These are phyloP conservation scores for Antrozous pallidus DNA, from an alignment of 2,797 vertebrate genomes.

Conservation along the genomic window DNA sequence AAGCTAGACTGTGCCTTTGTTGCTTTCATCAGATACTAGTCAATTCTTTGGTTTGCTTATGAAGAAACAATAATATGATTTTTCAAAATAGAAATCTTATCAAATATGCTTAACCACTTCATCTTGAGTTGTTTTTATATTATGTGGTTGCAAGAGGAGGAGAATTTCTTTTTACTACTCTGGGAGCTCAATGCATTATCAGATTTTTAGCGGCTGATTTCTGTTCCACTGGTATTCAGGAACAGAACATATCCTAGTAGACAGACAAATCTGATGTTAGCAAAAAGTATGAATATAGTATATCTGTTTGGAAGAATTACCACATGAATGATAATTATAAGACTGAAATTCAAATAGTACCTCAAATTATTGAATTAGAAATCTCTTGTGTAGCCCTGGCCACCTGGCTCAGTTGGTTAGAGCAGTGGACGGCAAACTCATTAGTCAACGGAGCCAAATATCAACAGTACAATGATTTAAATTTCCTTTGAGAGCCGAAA, in stretches of 20 bases:
- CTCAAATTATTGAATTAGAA: not conserved
- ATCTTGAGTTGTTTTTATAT: not conserved
- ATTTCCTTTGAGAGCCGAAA: too few species aligned
- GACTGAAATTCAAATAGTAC: not conserved
- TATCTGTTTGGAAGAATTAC: not conserved
- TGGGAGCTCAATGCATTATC: not conserved
- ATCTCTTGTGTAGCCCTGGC: not conserved
- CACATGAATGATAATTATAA: not conserved
- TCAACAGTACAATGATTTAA: too few species aligned
- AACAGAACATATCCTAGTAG: not conserved
- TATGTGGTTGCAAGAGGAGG: not conserved
- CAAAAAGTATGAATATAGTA: not conserved
- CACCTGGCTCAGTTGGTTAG: not conserved
- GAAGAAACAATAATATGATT: not conserved
- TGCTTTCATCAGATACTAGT: not conserved
- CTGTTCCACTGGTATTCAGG: not conserved
- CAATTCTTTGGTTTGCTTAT: not conserved
- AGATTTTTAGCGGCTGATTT: not conserved
- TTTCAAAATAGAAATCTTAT: slow-evolving; percentile 11
- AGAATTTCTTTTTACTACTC: not conserved
- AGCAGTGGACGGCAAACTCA: not conserved
- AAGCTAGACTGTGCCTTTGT: not conserved
- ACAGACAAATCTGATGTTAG: not conserved
- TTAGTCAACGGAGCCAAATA: too few species aligned
- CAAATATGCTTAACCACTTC: not conserved